Base-by-base conservation (phyloP, 2,888 invertebrate genomes). In the Neoaliturus tenellus region DNA sequence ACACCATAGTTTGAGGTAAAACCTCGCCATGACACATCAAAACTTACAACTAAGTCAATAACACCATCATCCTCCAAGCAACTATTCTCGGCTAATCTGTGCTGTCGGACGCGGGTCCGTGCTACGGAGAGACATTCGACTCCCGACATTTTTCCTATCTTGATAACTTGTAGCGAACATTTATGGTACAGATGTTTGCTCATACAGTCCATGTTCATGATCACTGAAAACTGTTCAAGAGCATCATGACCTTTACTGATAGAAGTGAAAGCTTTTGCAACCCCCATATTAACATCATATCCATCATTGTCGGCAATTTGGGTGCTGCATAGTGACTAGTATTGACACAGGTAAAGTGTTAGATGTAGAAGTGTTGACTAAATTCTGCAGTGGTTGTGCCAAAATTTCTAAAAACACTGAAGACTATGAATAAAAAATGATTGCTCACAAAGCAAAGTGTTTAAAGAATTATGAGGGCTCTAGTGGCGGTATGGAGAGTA, bases 1-100 rank as follows among this genome's bases (percentile, higher is more conserved):
- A 87, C 84, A 14, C 86, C 85, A 73, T 86, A 85, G 44, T 86
- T 86, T 2, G 86, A 87, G 80, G 84, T 86, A 55, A 81, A 84
- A 4, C 85, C 85, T 17, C 86, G 81, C 85, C 85, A 87, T 8
- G 85, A 83, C 33, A 85, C 86, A 83, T 87, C 86, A 82, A 82
- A 86, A 82, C 84, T 85, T 14, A 85, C 85, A 55, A 78, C 83
- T 20, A 85, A 33, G 67, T 86, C 51, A 41, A 84, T 83, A 12
- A 81, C 14, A 20, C 28, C n/a, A 81, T 39, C 35, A 20, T 80
- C 80, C 41, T 39, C 20, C 25, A 81, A 23, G 12, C 35, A 35
- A 44, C 62, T 58, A 25, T 81, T 41, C 25, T 81, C 62, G 17
- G 35, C 39, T 39, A 58, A n/a, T 20, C 55, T 62, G 55, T 55